Conservation (phyloP, 2,888 invertebrate genomes). For the Ormyrus labotus region DNA sequence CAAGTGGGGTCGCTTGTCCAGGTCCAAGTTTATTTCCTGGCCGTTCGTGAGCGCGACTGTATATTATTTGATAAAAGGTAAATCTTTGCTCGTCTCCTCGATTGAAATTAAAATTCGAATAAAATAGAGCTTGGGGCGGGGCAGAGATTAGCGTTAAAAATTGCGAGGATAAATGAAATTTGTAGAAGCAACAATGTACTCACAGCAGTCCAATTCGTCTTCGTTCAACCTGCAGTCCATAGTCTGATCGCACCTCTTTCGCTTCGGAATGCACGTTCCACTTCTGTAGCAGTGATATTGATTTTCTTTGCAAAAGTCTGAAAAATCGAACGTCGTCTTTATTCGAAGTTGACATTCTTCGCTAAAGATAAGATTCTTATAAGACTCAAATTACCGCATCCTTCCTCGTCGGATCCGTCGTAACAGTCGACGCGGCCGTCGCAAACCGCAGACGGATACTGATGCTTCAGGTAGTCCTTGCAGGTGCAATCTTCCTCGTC, state of each 20-base stretch:
- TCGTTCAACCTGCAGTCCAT: slow-evolving; percentile 83
- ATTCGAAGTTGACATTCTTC: no score
- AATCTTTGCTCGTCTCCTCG: not conserved
- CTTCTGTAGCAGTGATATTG: slow-evolving; percentile 82
- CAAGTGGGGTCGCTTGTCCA: slow-evolving; percentile 80
- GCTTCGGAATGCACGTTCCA: slow-evolving; percentile 80
- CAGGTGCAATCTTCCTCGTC: slow-evolving; percentile 87
- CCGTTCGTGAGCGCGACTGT: slow-evolving; percentile 84
- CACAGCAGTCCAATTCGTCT: slow-evolving; percentile 89
- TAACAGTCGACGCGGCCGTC: slow-evolving; percentile 86
- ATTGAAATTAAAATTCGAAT: not conserved
- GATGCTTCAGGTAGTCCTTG: slow-evolving; percentile 80
- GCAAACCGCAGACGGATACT: slow-evolving; percentile 81
- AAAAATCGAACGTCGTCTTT: not conserved
- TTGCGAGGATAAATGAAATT: not conserved
- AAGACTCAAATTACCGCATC: slow-evolving; percentile 80
- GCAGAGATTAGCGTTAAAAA: not conserved
- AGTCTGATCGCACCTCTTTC: slow-evolving; percentile 81
- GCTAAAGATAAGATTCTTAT: no score
- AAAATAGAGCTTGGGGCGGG: no score
- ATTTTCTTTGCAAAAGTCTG: slow-evolving; percentile 79
- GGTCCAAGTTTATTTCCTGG: slow-evolving; percentile 78
- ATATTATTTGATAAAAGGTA: slow-evolving; percentile 62
- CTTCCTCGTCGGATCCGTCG: slow-evolving; percentile 85
- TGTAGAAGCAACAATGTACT: slow-evolving; percentile 68